A percentile compares a stretch with the other conserved stretches of the same genome.
Evolutionary conservation across 92 coral and sea anemone species (phyloP).

Genomic region (Virgularia gustaviana): DNA sequence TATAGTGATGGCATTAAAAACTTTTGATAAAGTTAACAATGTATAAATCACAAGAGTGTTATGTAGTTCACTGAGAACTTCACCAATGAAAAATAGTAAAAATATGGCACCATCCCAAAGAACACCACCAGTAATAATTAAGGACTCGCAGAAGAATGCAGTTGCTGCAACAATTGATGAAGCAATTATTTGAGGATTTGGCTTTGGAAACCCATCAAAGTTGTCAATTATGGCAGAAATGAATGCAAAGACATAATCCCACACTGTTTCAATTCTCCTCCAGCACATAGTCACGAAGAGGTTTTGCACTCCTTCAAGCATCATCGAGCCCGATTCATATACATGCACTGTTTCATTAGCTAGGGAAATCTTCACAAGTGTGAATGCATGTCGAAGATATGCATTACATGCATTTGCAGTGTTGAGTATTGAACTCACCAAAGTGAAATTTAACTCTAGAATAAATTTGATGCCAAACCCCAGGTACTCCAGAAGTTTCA

Average conservation of each 20-base stretch:
- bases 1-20: neutral
- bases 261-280: neutral
- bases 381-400: conserved; percentile 13
- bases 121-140: conserved; percentile 1
- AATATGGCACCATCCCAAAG: conserved; percentile 2
- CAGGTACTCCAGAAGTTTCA: conserved; percentile 68
- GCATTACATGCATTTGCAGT: conserved; percentile 42
- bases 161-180: conserved; percentile 3
- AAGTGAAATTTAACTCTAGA: conserved; percentile 70
- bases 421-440: conserved; percentile 70
- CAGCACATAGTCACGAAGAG: conserved; percentile 28
- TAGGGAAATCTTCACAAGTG: conserved; percentile 28
- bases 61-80: neutral
- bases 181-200: neutral
- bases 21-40: neutral
- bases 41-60: neutral
- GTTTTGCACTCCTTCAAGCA: conserved; percentile 23
- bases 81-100: neutral
- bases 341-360: conserved; percentile 37
- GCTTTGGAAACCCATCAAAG: conserved; percentile 2
- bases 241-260: neutral
- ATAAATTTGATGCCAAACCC: conserved; percentile 68
- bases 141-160: conserved; percentile 11
- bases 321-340: conserved; percentile 16
- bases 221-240: neutral